Evolutionary conservation across 2,888 invertebrate genomes (phyloP), one percentile per base, ranked within the genome.

Genomic region (Drosophila bunnanda): DNA sequence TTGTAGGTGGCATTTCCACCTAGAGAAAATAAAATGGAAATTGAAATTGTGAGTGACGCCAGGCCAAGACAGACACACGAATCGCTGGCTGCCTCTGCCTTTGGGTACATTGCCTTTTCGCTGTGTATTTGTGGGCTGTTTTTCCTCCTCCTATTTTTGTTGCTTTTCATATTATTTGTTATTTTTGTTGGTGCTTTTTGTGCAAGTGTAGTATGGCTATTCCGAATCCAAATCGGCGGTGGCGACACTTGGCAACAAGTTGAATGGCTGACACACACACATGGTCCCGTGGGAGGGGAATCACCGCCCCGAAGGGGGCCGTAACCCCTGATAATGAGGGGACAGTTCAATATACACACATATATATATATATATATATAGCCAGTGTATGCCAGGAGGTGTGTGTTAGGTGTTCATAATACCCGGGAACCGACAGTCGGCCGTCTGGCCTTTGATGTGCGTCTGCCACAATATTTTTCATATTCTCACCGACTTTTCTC

Each of bases 231-330:
- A 58, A 30, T 55, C 55, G 38, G 36, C 9, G 46, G 61, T 4
- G 25, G 25, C 58, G 61, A 73, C 75, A 82, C 82, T 85, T 85
- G 85, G 82, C 82, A 82, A 82, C 82, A 82, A 82, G 82, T 82
- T 82, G 82, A 85, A 85, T 82, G 25, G 46, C 57, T 68, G 25
- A 25, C 34, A 43, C 17, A 10, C 13, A 10, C 44, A 22, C 36
- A 43, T 15, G 13, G 4, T 28, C 30, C 25, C 38, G 15, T 12
- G 43, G 28, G 17, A 43, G 36, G 44, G 48, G 25, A 43, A 50
- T 25, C 32, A 39, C 68, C 52, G 68, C 72, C 78, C 68, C 82
- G 71, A 64, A 25, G 60, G 64, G 64, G 64, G 60, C 60, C 34
- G 60, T 60, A 65, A 60, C 39, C 54, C 54, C 65, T 54, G 66